Conservation (phyloP, 2,113 vertebrate genomes). For the Laterallus jamaicensis region DNA sequence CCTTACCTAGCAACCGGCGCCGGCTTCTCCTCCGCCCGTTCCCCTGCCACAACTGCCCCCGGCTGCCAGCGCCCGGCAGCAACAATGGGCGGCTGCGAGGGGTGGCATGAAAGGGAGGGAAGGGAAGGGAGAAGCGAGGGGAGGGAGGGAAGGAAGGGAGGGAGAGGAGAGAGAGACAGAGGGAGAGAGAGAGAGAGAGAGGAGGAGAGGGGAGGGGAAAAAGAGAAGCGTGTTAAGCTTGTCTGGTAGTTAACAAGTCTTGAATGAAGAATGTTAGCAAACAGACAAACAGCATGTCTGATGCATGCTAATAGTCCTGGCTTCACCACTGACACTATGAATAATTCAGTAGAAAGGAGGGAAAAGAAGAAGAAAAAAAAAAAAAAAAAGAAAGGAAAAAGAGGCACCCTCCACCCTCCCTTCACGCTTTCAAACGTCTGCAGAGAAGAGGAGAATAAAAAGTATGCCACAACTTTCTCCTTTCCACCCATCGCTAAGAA, state of each 20-base stretch:
- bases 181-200: conserved; percentile 46
- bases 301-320: conserved; percentile 89
- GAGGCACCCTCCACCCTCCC: neutral
- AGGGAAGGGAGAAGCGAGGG: conserved; percentile 53
- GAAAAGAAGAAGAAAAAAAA: neutral
- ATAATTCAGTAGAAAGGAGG: conserved; percentile 86
- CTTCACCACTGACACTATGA: conserved; percentile 85
- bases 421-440: conserved; percentile 72
- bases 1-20: conserved; percentile 65
- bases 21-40: conserved; percentile 44
- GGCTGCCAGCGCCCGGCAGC: conserved; percentile 80
- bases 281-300: conserved; percentile 90
- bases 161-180: conserved; percentile 27
- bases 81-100: conserved; percentile 85
- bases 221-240: conserved; percentile 84
- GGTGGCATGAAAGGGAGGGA: conserved; percentile 74
- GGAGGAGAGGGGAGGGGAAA: conserved; percentile 33
- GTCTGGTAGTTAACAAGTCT: conserved; percentile 93
- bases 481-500: neutral
- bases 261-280: conserved; percentile 96
- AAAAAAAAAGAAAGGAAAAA: neutral
- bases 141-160: conserved; percentile 18
- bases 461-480: conserved; percentile 53
- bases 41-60: conserved; percentile 64
- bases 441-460: conserved; percentile 70